Base-by-base conservation (phyloP, 2,888 invertebrate genomes). In the Nemapogon koenigi region DNA sequence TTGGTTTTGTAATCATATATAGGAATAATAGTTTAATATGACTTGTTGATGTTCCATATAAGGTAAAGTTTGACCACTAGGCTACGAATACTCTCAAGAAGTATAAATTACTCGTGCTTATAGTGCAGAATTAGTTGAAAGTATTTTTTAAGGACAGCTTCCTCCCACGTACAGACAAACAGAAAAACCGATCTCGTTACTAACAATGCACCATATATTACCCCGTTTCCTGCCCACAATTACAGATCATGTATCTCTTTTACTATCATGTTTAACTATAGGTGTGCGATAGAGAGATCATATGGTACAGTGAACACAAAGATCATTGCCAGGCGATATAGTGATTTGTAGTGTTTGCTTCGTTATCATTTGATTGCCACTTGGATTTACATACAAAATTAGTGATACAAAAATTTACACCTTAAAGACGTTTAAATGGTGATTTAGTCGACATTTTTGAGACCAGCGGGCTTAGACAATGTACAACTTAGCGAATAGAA, bases 151-250 rank as follows among this genome's bases (percentile, higher is more conserved):
- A 33, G 16, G 33, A 16, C 33, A n/a, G 19, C n/a, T n/a, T 33
- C 19, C 33, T 19, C 33, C 33, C 33, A 33, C 33, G 33, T 19
- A 10, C 22, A 14, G 17, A 37, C 43, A 41, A 37, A 41, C 46
- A 31, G 41, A 45, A 46, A 46, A 67, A 62, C 69, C 60, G 68
- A 68, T 66, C 76, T 76, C 75, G 67, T 76, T 76, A 76, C 70
- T 64, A 75, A 76, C 76, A 76, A 76, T 76, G 69, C 67, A 50
- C 69, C 73, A 76, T 76, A 76, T 72, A 73, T 76, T 75, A 75
- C 64, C 39, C 55, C 52, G 65, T 71, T 76, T 76, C 75, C 76
- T 73, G 75, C 63, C 65, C 61, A 64, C 59, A 60, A 66, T 61
- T 59, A 55, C 55, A 49, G 49, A 43, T 41, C 36, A 40, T 42